A percentile compares a stretch with the other conserved stretches of the same genome.
phyloP scores from a whole-genome alignment of 2,888 invertebrate species.

The Erynnis tages region DNA sequence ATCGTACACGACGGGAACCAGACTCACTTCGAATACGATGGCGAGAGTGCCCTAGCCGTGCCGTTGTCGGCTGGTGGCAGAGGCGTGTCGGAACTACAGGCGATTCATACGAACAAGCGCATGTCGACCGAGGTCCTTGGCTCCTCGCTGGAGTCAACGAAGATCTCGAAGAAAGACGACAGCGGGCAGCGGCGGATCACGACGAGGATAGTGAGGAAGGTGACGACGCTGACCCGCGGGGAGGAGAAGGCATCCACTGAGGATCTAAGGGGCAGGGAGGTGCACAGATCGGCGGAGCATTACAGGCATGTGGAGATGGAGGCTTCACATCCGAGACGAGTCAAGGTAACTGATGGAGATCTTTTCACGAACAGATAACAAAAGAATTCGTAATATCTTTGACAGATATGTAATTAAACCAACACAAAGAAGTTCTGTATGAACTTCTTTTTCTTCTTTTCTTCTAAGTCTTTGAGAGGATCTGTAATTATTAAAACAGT shows the following conservation, averaged over 20 bases:
- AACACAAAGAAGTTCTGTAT: too few relatives aligned
- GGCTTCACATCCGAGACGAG: conserved; percentile 85
- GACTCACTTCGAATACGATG: conserved; percentile 76
- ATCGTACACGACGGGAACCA: conserved; percentile 75
- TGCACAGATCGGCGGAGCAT: conserved; percentile 80
- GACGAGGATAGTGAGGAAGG: conserved; percentile 92
- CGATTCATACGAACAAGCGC: conserved; percentile 90
- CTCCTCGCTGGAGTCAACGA: conserved; percentile 91
- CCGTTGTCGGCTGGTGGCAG: conserved; percentile 68
- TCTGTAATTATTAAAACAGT: neutral
- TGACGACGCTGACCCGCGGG: conserved; percentile 92
- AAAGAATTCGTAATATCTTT: too few relatives aligned
- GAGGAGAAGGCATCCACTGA: conserved; percentile 90
- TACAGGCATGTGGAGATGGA: conserved; percentile 81
- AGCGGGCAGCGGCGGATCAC: conserved; percentile 91
- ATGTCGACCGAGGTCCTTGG: conserved; percentile 92
- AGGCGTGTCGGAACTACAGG: conserved; percentile 84
- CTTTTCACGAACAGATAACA: neutral
- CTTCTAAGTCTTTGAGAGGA: too few relatives aligned
- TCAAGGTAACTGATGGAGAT: conserved; percentile 83
- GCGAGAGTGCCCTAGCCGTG: conserved; percentile 67
- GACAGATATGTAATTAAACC: too few relatives aligned
- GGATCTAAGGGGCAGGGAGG: conserved; percentile 83
- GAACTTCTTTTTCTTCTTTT: too few relatives aligned
- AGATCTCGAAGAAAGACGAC: conserved; percentile 89